phyloP scores from a whole-genome alignment of 2,797 vertebrate genomes.

The Chlorospingus flavigularis region DNA sequence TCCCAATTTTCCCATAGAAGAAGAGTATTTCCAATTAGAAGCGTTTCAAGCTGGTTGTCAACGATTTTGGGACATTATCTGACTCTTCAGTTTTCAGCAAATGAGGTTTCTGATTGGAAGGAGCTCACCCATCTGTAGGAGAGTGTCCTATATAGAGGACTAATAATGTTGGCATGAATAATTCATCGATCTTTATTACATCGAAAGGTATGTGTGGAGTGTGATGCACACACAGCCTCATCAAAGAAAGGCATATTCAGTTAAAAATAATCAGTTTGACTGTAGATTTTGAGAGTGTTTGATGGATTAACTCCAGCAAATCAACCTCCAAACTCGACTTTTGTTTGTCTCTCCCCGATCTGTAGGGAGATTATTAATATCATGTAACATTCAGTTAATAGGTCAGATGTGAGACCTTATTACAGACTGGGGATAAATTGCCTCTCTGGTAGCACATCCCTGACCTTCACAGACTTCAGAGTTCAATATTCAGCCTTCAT shows the following conservation, averaged over 20 bases:
- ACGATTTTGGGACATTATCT: conserved; percentile 20
- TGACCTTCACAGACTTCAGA: conserved; percentile 55
- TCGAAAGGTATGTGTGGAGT: not conserved
- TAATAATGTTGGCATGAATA: conserved; percentile 48
- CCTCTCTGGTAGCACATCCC: not conserved
- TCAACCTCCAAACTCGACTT: not conserved
- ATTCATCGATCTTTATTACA: conserved; percentile 40
- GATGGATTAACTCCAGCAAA: not conserved
- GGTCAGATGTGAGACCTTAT: conserved; percentile 62
- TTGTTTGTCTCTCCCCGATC: conserved; percentile 23
- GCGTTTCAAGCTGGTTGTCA: conserved; percentile 22
- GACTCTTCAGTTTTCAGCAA: conserved; percentile 18
- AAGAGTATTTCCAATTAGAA: conserved; percentile 12
- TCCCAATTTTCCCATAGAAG: not conserved
- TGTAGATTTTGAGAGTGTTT: not conserved
- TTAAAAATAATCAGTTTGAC: not conserved
- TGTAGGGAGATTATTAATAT: conserved; percentile 60
- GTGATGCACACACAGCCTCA: not conserved
- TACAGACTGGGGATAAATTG: conserved; percentile 47
- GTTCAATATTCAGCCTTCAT: conserved; percentile 51
- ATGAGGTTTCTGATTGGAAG: conserved; percentile 50
- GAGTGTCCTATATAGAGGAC: conserved; percentile 49
- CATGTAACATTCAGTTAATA: conserved; percentile 59
- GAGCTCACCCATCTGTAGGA: conserved; percentile 33
- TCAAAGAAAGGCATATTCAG: not conserved